Percentiles rank a stretch among this genome's conserved stretches.
phyloP scores from a whole-genome alignment of 2,113 vertebrate genomes.

The Aythya baeri region DNA sequence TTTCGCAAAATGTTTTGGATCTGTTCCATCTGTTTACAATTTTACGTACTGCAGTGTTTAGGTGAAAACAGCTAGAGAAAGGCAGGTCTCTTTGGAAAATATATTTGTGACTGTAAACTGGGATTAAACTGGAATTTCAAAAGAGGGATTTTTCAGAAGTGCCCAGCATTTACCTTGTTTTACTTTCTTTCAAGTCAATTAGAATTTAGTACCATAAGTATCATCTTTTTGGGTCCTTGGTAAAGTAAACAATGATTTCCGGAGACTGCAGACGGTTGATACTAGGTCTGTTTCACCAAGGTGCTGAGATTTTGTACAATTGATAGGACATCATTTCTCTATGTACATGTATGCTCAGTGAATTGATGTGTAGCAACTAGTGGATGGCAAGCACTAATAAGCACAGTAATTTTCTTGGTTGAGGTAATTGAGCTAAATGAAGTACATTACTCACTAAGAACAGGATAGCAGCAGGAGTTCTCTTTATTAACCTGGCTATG shows the following conservation, averaged over 20 bases:
- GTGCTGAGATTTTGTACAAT: neutral
- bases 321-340: neutral
- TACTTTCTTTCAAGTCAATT: neutral
- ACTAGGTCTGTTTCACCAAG: neutral
- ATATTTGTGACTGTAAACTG: neutral
- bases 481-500: slow-evolving; percentile 47
- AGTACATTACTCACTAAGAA: slow-evolving; percentile 52
- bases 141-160: neutral
- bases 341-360: neutral
- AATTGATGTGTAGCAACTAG: slow-evolving; percentile 14
- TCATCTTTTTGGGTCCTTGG: neutral
- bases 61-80: neutral
- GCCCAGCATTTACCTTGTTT: neutral
- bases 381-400: slow-evolving; percentile 29
- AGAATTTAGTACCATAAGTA: neutral
- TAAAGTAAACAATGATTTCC: neutral
- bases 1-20: neutral
- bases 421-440: slow-evolving; percentile 53
- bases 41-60: neutral
- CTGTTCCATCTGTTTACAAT: neutral
- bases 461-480: slow-evolving; percentile 45
- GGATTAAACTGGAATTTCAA: neutral
- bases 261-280: neutral
- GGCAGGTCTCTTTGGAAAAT: neutral
- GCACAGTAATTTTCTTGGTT: slow-evolving; percentile 9